Conservation (phyloP, 2,888 invertebrate genomes). For the Pherbina coryleti region DNA sequence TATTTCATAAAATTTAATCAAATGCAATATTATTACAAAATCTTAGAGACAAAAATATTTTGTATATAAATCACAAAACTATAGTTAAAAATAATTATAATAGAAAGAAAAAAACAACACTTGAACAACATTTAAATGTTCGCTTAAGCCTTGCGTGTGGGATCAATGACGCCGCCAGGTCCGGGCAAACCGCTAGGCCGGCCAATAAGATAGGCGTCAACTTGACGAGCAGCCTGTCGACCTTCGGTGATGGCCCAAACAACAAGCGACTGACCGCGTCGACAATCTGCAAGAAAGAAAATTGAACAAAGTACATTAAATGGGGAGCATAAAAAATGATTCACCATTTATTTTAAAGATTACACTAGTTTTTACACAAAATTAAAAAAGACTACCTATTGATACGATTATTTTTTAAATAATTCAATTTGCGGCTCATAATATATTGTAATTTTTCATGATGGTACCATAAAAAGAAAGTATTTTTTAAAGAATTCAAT, state of each 20-base stretch:
- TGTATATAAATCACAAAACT: conserved; percentile 37
- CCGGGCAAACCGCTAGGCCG: conserved; percentile 85
- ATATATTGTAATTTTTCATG: too few species aligned
- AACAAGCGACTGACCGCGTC: conserved; percentile 97
- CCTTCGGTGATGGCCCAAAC: conserved; percentile 99
- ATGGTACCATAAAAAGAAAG: too few species aligned
- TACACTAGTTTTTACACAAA: too few species aligned
- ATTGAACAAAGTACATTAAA: background rate
- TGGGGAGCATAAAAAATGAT: background rate
- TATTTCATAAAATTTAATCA: conserved; percentile 31
- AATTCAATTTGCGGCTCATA: too few species aligned
- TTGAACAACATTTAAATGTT: background rate
- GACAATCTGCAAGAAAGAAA: conserved; percentile 80
- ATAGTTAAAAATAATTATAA: background rate
- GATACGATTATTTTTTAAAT: too few species aligned
- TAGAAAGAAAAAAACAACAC: background rate
- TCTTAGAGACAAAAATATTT: conserved; percentile 26
- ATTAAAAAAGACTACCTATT: too few species aligned
- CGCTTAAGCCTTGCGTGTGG: conserved; percentile 55
- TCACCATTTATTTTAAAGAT: too few species aligned
- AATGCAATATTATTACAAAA: conserved; percentile 26
- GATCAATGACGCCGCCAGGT: conserved; percentile 86
- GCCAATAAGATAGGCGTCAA: conserved; percentile 87
- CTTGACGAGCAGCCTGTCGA: conserved; percentile 95
- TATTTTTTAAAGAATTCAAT: too few species aligned